Evolutionary conservation across 2,113 vertebrate species (phyloP).

Genomic region (Neolamprologus modestus): DNA sequence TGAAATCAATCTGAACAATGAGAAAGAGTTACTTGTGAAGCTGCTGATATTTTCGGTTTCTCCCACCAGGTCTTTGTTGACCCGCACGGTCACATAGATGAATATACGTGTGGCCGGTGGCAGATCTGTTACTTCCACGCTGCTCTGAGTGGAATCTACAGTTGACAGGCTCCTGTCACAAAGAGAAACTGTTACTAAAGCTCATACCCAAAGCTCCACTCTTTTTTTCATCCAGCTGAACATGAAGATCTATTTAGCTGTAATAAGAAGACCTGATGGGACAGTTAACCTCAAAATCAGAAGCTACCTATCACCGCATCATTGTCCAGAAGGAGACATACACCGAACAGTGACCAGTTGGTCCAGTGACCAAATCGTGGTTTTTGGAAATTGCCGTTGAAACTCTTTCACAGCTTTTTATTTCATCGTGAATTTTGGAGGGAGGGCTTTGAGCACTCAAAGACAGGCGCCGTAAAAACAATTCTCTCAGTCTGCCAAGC

Average conservation of each 20-base stretch:
- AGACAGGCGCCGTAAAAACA: neutral
- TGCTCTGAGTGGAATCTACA: rapidly evolving
- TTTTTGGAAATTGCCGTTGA: neutral
- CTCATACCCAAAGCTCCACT: neutral
- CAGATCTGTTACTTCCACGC: rapidly evolving
- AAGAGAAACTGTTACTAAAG: neutral
- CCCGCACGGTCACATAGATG: neutral
- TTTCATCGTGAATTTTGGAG: neutral
- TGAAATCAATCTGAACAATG: neutral
- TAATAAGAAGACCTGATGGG: neutral
- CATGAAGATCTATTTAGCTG: neutral
- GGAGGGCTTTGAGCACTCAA: rapidly evolving
- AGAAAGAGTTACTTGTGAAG: constrained; percentile 31
- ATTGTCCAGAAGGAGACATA: neutral
- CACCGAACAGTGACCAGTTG: neutral
- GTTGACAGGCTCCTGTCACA: rapidly evolving
- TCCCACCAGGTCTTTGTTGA: neutral
- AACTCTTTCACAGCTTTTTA: neutral
- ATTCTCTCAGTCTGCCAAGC: neutral
- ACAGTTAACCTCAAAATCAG: neutral
- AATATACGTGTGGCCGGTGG: neutral
- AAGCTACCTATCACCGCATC: neutral
- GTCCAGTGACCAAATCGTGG: neutral
- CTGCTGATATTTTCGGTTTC: rapidly evolving
- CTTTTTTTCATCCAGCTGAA: neutral